phyloP scores from a whole-genome alignment of 1,140 invertebrate species.

The Coboldia fuscipes region DNA sequence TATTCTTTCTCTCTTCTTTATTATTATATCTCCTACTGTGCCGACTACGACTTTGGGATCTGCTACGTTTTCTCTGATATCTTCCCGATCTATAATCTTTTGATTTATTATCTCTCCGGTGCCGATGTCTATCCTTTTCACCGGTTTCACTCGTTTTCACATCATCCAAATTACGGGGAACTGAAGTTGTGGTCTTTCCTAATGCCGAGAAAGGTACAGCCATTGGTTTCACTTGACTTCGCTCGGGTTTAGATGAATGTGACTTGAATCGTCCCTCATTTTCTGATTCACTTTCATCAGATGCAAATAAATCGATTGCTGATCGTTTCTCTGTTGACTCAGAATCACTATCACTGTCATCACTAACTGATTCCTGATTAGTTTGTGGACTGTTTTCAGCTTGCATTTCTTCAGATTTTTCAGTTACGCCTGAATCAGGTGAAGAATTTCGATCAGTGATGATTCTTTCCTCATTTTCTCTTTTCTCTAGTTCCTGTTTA shows the following conservation, averaged over 20 bases:
- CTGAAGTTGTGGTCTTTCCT: background rate
- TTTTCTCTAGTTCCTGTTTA: too few relatives aligned
- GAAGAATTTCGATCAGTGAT: too few relatives aligned
- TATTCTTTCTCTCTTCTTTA: background rate
- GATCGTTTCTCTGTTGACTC: too few relatives aligned
- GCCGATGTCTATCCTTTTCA: background rate
- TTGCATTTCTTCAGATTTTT: too few relatives aligned
- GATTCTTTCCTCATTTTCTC: too few relatives aligned
- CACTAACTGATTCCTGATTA: too few relatives aligned
- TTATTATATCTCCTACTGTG: background rate
- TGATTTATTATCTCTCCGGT: background rate
- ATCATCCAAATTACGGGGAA: background rate
- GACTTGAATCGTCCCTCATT: constrained; percentile 4
- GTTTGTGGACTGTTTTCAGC: too few relatives aligned
- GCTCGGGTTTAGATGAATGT: background rate
- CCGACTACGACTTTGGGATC: background rate
- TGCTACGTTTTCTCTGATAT: background rate
- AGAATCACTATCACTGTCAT: too few relatives aligned
- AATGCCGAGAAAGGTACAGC: background rate
- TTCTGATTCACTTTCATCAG: constrained; percentile 4
- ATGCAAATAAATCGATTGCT: constrained; percentile 3
- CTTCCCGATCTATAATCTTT: background rate
- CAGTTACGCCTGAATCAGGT: too few relatives aligned
- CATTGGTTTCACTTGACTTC: background rate
- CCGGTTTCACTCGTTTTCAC: background rate